phyloP scores from a whole-genome alignment of 2,888 invertebrate species.

The Anthophora plumipes region DNA sequence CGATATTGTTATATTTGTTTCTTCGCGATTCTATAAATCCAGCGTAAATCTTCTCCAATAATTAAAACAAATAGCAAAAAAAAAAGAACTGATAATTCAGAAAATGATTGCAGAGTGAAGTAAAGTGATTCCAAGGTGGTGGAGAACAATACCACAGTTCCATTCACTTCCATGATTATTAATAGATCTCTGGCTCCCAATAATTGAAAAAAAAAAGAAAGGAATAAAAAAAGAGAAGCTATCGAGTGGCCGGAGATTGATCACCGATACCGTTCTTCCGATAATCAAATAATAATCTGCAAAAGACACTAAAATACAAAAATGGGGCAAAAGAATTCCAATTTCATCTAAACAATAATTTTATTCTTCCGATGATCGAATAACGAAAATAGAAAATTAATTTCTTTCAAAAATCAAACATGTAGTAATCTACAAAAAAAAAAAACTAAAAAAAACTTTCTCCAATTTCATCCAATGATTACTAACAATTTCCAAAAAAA shows the following conservation, averaged over 20 bases:
- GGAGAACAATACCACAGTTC: neutral
- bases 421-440: neutral
- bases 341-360: neutral
- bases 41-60: neutral
- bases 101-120: neutral
- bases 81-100: neutral
- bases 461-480: no score
- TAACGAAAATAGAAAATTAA: no score
- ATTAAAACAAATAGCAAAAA: neutral
- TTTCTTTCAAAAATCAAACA: neutral
- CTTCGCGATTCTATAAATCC: neutral
- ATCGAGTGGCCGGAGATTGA: neutral
- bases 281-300: neutral
- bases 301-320: neutral
- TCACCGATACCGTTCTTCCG: neutral
- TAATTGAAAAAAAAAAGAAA: neutral
- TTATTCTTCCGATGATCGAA: no score
- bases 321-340: neutral
- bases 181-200: constrained; percentile 5
- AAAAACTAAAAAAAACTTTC: neutral
- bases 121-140: neutral
- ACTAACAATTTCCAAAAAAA: neutral
- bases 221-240: no score
- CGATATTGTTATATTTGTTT: neutral
- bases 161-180: neutral